Evolutionary conservation across 2,797 vertebrate species (phyloP).

Genomic region (Liasis olivaceus): DNA sequence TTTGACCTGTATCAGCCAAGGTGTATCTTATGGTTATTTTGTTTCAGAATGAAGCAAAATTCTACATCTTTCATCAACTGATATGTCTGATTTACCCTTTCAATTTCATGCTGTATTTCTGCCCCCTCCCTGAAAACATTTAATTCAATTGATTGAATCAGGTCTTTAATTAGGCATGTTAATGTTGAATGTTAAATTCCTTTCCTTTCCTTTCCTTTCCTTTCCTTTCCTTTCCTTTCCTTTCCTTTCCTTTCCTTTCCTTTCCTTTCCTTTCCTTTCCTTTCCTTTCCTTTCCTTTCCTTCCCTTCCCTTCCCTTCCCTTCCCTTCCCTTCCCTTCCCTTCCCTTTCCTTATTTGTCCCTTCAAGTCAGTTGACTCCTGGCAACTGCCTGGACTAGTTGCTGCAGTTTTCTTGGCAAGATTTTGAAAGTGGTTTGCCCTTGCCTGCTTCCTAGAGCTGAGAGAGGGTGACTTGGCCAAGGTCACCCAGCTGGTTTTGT

Average conservation of each 20-base stretch:
- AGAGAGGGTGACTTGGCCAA: no score
- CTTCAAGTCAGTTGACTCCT: not conserved
- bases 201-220: not conserved
- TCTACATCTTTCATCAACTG: not conserved
- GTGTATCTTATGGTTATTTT: not conserved
- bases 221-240: no score
- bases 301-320: no score
- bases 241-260: no score
- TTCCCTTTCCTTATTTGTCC: no score
- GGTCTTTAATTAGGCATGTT: not conserved
- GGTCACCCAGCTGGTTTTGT: no score
- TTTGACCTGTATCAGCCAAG: not conserved
- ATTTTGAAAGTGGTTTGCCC: no score
- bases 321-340: no score
- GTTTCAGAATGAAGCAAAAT: not conserved
- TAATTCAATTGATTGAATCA: not conserved
- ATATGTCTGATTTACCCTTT: not conserved
- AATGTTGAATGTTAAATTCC: not conserved
- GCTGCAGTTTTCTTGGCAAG: no score
- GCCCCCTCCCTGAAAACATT: accelerated
- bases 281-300: no score
- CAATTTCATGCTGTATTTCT: accelerated
- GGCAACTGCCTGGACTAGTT: not conserved
- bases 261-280: no score
- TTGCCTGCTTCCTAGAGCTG: no score